Conservation (phyloP, 2,888 invertebrate species). For the Pseudococcus longispinus region DNA sequence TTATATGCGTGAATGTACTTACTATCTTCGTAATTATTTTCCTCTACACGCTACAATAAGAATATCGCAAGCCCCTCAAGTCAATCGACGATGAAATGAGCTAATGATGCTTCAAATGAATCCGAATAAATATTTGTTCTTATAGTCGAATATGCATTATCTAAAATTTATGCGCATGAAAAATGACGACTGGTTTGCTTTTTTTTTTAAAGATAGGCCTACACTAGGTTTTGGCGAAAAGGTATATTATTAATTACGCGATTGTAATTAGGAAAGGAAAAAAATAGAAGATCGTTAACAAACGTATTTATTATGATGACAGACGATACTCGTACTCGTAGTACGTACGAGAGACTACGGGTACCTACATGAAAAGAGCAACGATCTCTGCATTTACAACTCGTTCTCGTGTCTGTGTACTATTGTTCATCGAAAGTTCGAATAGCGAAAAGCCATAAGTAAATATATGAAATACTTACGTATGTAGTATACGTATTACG, state of each 20-base stretch:
- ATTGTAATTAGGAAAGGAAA: neutral
- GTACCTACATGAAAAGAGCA: too few relatives aligned
- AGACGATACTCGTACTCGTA: neutral
- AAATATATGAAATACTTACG: neutral
- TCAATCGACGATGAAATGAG: neutral
- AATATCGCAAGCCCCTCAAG: neutral
- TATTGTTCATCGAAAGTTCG: neutral
- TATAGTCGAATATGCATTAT: slow-evolving; percentile 4
- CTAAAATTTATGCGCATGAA: neutral
- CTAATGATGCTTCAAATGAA: slow-evolving; percentile 27
- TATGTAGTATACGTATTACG: too few relatives aligned
- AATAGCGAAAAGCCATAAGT: neutral
- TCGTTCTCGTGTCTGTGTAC: neutral
- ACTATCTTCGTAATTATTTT: neutral
- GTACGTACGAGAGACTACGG: neutral
- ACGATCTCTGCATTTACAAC: neutral
- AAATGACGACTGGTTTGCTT: neutral
- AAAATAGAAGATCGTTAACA: neutral
- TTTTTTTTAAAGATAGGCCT: neutral
- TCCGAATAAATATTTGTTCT: slow-evolving; percentile 32
- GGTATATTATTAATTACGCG: neutral
- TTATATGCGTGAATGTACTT: neutral
- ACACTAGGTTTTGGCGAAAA: neutral
- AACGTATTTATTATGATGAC: neutral
- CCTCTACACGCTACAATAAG: neutral